Evolutionary conservation across 2,797 vertebrate species (phyloP).

Genomic region (Melanotaenia boesemani): DNA sequence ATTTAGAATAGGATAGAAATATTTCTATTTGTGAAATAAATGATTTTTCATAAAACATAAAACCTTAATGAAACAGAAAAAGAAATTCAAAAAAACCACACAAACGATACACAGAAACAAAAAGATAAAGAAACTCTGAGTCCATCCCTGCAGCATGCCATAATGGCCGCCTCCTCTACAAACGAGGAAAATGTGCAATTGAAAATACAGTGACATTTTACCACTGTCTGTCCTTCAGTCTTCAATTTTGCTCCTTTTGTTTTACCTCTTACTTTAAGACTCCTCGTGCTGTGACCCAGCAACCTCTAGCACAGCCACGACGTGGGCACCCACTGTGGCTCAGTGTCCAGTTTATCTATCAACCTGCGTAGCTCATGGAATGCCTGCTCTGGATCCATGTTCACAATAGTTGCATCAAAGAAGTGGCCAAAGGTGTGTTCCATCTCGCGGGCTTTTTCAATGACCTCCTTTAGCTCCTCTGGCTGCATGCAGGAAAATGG

Average conservation of each 20-base stretch:
- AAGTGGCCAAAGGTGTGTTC: slow-evolving; percentile 93
- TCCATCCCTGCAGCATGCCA: slow-evolving; percentile 51
- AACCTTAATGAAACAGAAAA: slow-evolving; percentile 28
- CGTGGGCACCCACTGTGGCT: slow-evolving; percentile 97
- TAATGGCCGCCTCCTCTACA: slow-evolving; percentile 42
- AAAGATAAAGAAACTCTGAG: slow-evolving; percentile 51
- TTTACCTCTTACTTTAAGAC: slow-evolving; percentile 17
- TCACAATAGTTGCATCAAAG: slow-evolving; percentile 92
- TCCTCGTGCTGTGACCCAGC: background rate
- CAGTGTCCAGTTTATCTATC: slow-evolving; percentile 95
- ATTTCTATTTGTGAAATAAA: slow-evolving; percentile 63
- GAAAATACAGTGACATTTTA: slow-evolving; percentile 47
- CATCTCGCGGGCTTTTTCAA: slow-evolving; percentile 96
- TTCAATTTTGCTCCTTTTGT: background rate
- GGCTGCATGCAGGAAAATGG: slow-evolving; percentile 78
- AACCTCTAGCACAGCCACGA: slow-evolving; percentile 89
- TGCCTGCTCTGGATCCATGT: slow-evolving; percentile 90
- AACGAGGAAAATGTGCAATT: slow-evolving; percentile 63
- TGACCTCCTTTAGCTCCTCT: slow-evolving; percentile 93
- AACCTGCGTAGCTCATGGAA: slow-evolving; percentile 91
- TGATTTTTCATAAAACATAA: slow-evolving; percentile 60
- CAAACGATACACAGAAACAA: slow-evolving; percentile 41
- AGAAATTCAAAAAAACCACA: slow-evolving; percentile 1
- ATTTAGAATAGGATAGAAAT: slow-evolving; percentile 62
- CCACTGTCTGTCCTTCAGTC: slow-evolving; percentile 13